Conservation (phyloP, 1,140 invertebrate genomes). For the Nixonia krombeini region DNA sequence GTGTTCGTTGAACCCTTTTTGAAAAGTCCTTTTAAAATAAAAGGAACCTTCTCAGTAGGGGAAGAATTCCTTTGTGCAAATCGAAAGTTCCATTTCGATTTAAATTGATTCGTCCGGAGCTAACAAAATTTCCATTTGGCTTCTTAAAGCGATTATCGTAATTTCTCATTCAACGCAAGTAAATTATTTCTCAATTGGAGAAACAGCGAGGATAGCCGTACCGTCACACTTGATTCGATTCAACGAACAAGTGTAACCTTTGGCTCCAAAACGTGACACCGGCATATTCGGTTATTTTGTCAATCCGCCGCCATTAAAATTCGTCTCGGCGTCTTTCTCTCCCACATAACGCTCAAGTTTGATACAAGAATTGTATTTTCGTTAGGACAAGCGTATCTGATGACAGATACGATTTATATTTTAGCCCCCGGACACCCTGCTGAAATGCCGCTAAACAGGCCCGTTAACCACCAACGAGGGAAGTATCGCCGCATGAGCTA, state of each 20-base stretch:
- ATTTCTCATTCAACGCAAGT: not conserved
- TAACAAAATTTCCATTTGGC: not conserved
- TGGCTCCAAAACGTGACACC: too few species aligned
- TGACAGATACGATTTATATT: conserved; percentile 50
- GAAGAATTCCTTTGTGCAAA: too few species aligned
- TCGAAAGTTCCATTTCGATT: too few species aligned
- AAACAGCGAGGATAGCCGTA: too few species aligned
- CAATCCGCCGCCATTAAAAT: conserved; percentile 40
- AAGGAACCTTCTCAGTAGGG: too few species aligned
- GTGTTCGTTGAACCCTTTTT: too few species aligned
- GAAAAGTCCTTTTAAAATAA: too few species aligned
- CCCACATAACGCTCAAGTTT: conserved; percentile 37
- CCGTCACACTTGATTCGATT: conserved; percentile 28
- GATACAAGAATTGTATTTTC: conserved; percentile 44
- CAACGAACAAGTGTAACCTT: conserved; percentile 25
- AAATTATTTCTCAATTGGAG: not conserved
- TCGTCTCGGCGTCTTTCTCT: conserved; percentile 44
- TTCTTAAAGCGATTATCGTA: not conserved
- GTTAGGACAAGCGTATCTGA: conserved; percentile 33
- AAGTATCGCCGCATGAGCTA: conserved; percentile 24
- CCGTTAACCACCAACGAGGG: conserved; percentile 18
- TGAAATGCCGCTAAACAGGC: conserved; percentile 13
- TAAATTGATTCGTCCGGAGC: too few species aligned
- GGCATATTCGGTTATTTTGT: conserved; percentile 48
- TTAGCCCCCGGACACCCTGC: conserved; percentile 36